Conservation (phyloP, 2,797 vertebrate genomes). For the Karalla daura region DNA sequence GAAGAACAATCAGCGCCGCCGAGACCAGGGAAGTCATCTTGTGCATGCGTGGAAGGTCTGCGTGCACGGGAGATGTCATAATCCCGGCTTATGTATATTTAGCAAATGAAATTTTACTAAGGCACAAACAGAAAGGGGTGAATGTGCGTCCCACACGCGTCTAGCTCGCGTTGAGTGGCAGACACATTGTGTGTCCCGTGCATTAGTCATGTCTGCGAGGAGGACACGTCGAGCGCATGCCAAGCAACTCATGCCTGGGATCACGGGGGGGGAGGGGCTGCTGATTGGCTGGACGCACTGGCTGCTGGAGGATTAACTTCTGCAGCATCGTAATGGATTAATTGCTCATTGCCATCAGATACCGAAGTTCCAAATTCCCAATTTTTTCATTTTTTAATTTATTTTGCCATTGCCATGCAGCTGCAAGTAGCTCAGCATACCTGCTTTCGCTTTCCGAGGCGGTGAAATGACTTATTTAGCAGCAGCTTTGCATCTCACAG, state of each 20-base stretch:
- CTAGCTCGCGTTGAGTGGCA: constrained; percentile 57
- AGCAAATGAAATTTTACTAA: constrained; percentile 61
- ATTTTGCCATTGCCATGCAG: too few species aligned
- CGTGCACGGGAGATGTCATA: constrained; percentile 19
- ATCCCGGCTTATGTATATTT: constrained; percentile 67
- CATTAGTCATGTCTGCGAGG: constrained; percentile 67
- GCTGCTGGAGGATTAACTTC: constrained; percentile 46
- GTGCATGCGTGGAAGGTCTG: background rate
- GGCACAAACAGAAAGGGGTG: constrained; percentile 63
- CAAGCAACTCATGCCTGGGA: constrained; percentile 46
- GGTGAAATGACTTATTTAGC: constrained; percentile 3
- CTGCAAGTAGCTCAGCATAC: constrained; percentile 4
- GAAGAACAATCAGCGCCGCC: constrained; percentile 45
- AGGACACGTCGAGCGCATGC: constrained; percentile 51
- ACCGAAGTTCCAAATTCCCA: constrained; percentile 14
- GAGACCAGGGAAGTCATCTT: constrained; percentile 20
- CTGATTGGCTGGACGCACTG: constrained; percentile 34
- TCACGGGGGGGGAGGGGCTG: constrained; percentile 20
- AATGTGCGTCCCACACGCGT: constrained; percentile 56
- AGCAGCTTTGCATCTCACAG: background rate
- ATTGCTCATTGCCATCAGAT: constrained; percentile 20
- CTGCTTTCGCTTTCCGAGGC: too few species aligned
- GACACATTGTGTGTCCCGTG: constrained; percentile 54
- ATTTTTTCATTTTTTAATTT: too few species aligned
- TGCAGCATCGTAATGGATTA: constrained; percentile 45